Percentiles rank a stretch among this genome's conserved stretches.
phyloP scores from a whole-genome alignment of 2,797 vertebrate genomes.

The Chaetophractus vellerosus region DNA sequence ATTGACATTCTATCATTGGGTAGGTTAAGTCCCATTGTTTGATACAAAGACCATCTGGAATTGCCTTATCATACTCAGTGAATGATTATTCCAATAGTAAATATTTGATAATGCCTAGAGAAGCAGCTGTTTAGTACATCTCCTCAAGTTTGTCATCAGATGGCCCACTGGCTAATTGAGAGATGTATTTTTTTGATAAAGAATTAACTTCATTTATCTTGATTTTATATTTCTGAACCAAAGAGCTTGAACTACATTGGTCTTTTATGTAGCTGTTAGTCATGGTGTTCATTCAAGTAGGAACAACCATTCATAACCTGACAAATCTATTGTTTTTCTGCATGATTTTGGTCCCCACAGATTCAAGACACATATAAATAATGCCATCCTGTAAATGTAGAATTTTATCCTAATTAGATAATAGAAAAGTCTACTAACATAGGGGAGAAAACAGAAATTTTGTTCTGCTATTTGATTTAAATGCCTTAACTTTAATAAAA shows the following conservation, averaged over 20 bases:
- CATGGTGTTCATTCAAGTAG: not conserved
- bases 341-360: not conserved
- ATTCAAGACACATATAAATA: not conserved
- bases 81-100: not conserved
- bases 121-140: not conserved
- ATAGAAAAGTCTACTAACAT: not conserved
- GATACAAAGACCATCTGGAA: not conserved
- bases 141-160: not conserved
- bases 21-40: not conserved
- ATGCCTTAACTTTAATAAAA: slow-evolving; percentile 26
- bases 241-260: not conserved
- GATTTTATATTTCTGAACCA: not conserved
- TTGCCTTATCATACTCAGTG: not conserved
- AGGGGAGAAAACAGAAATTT: not conserved
- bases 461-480: slow-evolving; percentile 46
- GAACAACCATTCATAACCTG: not conserved
- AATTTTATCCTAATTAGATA: not conserved
- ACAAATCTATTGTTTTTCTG: not conserved
- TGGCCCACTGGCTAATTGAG: not conserved
- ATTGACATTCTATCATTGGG: not conserved
- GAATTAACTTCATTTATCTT: slow-evolving; percentile 37
- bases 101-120: not conserved
- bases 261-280: not conserved
- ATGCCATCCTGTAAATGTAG: not conserved
- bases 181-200: slow-evolving; percentile 11